Evolutionary conservation across 2,888 invertebrate species (phyloP).

Genomic region (Hyalella azteca): DNA sequence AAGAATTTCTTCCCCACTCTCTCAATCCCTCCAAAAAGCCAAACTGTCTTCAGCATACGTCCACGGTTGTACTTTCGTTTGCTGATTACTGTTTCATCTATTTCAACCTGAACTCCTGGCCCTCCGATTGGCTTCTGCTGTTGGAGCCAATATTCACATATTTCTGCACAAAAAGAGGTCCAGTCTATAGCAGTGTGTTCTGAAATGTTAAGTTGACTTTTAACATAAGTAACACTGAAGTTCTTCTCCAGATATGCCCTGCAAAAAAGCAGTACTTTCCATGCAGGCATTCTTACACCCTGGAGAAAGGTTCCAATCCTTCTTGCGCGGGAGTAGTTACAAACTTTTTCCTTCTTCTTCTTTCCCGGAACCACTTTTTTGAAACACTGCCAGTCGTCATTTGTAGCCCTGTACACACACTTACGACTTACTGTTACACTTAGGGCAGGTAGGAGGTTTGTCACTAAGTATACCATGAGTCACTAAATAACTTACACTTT

Average conservation of each 20-base stretch:
- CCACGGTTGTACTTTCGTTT: conserved; percentile 1
- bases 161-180: not conserved
- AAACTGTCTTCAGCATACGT: conserved; percentile 6
- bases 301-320: not conserved
- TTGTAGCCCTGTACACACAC: not conserved
- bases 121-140: conserved; percentile 25
- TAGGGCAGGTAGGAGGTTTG: not conserved
- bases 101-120: conserved; percentile 35
- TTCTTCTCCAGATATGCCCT: not conserved
- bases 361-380: not conserved
- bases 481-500: not conserved
- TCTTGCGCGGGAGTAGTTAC: not conserved
- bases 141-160: not conserved
- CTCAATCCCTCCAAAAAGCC: conserved; percentile 40
- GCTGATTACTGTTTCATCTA: conserved; percentile 27
- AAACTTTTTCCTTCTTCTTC: not conserved
- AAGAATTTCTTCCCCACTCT: conserved; percentile 16
- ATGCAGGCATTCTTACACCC: not conserved
- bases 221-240: not conserved
- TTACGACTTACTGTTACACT: not conserved
- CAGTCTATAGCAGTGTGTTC: not conserved
- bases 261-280: not conserved
- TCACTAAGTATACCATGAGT: not conserved
- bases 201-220: not conserved
- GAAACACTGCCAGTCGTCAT: not conserved